These are phyloP conservation scores for Trypoxylus dichotomus DNA, from an alignment of 1,140 invertebrate species.

Conservation along the genomic window DNA sequence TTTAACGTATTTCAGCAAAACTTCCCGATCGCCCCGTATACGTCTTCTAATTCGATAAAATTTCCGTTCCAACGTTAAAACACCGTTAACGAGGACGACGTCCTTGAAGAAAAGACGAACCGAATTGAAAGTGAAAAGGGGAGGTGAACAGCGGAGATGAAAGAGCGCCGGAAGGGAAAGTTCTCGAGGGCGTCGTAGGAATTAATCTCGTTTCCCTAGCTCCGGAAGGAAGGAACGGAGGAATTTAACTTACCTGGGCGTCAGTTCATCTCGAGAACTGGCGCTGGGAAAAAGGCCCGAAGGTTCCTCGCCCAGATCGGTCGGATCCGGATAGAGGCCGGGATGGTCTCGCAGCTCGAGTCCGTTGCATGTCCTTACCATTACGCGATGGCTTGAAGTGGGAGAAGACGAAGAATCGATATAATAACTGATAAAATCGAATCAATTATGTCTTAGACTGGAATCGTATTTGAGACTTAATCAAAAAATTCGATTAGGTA, in stretches of 20 bases:
- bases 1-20: too few species aligned
- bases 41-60: too few species aligned
- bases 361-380: conserved; percentile 80
- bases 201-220: background rate
- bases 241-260: conserved; percentile 53
- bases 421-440: too few species aligned
- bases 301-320: conserved; percentile 53
- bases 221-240: background rate
- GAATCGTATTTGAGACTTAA: background rate
- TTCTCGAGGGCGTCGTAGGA: background rate
- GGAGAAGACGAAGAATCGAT: background rate
- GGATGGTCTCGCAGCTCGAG: conserved; percentile 73
- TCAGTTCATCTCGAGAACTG: conserved; percentile 60
- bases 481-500: too few species aligned
- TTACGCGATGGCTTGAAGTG: conserved; percentile 59
- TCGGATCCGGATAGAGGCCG: conserved; percentile 53
- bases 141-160: background rate
- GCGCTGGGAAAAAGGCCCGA: conserved; percentile 61
- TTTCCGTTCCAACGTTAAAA: too few species aligned
- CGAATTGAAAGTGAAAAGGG: background rate
- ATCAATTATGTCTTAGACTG: too few species aligned
- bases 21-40: too few species aligned
- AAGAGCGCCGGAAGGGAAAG: too few species aligned
- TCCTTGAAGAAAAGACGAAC: background rate
- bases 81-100: conserved; percentile 12